Evolutionary conservation across 2,113 vertebrate species (phyloP).

Genomic region (Laticauda colubrina): DNA sequence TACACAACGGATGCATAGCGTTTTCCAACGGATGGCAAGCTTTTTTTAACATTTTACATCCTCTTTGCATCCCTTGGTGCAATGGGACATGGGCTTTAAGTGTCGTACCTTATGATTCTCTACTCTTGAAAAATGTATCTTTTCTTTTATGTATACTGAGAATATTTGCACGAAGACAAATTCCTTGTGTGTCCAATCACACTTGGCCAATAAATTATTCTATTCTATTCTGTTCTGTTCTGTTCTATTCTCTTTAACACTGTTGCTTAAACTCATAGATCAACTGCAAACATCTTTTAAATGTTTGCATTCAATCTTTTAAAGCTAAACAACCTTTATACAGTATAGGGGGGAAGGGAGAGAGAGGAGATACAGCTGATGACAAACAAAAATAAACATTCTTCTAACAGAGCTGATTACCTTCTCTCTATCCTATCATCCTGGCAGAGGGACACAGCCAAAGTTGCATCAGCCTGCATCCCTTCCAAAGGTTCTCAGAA

Average conservation of each 20-base stretch:
- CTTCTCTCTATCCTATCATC: not conserved
- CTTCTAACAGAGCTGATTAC: not conserved
- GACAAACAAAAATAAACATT: not conserved
- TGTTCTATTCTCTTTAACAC: not conserved
- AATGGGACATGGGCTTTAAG: too few species aligned
- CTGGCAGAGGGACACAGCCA: not conserved
- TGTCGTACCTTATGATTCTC: too few species aligned
- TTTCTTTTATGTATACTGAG: too few species aligned
- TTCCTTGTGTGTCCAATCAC: too few species aligned
- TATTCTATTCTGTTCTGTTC: too few species aligned
- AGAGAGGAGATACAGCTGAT: not conserved
- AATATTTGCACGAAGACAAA: too few species aligned
- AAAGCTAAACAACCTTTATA: not conserved
- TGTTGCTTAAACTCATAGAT: not conserved
- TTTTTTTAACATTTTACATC: too few species aligned
- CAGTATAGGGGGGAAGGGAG: fast-evolving
- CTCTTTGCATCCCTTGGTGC: too few species aligned
- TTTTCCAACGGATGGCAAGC: too few species aligned
- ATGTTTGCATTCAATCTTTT: not conserved
- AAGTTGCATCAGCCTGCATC: not conserved
- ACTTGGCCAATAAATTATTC: too few species aligned
- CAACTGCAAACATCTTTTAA: not conserved
- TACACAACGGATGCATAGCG: too few species aligned
- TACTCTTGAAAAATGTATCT: too few species aligned
- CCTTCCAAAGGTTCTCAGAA: not conserved